Evolutionary conservation across 2,113 vertebrate genomes (phyloP), one percentile per base, ranked within the genome.

Genomic region (Protomyctophum bolini): DNA sequence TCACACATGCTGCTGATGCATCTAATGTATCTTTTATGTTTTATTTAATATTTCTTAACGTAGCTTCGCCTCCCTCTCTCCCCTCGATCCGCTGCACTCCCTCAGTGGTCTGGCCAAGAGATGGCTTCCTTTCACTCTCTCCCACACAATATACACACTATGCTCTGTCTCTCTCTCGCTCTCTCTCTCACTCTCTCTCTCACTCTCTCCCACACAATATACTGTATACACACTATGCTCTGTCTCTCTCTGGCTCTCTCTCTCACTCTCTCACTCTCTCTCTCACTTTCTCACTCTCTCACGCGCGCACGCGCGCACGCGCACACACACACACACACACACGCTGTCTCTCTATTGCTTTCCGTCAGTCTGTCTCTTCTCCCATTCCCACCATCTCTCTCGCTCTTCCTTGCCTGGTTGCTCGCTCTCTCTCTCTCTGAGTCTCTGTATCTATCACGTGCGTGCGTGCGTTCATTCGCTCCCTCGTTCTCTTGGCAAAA

Each of bases 111-210:
- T 50, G 50, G 49, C 61, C 28, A 68, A 41, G 14, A 11, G 57
- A 72, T 56, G 65, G 29, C 68, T 75, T 75, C 58, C 66, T 65
- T 63, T 63, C 55, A 48, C 21, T 15, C 75, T 77, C 73, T 72
- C 63, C 51, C 46, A 47, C 55, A 63, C 58, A 66, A 28, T 70
- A 45, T 60, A 8, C 63, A 2, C 58, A 47, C n/a, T 6, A 46
- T 21, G 6, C 14, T 51, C 49, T 6, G 9, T 3, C 51, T 12
- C 8, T 4, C 47, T 14, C 63, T 58, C 45, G 58, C 21, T 12
- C 10, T 50, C 45, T 70, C 7, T 57, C 2, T 6, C 66, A 57
- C 9, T 28, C 47, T 21, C 48, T 46, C 63, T 14, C 1, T 52
- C 9, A 9, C n/a, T 63, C 7, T 46, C 59, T 10, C 10, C n/a